phyloP scores from a whole-genome alignment of 1,140 invertebrate species.

The Sinonovacula constricta region DNA sequence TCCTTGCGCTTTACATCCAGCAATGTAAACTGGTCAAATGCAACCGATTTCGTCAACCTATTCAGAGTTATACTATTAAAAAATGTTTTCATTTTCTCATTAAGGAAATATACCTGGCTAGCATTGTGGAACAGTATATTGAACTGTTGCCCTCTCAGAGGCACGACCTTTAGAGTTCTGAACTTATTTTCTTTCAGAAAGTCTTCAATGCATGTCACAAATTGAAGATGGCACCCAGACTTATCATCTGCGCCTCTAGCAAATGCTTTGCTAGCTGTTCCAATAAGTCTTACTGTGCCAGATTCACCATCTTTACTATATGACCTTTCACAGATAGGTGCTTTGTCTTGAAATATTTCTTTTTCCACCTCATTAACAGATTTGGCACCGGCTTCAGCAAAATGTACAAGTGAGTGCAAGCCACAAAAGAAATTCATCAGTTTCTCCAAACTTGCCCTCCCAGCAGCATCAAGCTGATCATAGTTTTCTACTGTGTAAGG shows the following conservation, averaged over 20 bases:
- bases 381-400: constrained; percentile 1
- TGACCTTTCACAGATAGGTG: constrained; percentile 10
- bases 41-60: constrained; percentile 7
- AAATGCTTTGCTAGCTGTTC: too few relatives aligned
- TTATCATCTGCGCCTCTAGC: constrained; percentile 16
- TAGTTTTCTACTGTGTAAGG: too few relatives aligned
- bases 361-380: constrained; percentile 8
- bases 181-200: constrained; percentile 18
- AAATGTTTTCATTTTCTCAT: constrained; percentile 6
- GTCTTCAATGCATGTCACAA: too few relatives aligned
- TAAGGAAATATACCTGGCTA: constrained; percentile 23
- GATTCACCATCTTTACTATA: constrained; percentile 24
- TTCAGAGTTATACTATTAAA: too few relatives aligned
- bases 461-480: background rate
- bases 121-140: too few relatives aligned
- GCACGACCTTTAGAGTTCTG: constrained; percentile 5
- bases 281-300: constrained; percentile 3
- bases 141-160: constrained; percentile 21
- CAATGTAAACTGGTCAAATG: constrained; percentile 16
- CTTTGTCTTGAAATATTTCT: constrained; percentile 4
- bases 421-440: constrained; percentile 29
- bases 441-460: background rate
- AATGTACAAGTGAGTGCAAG: constrained; percentile 23
- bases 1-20: constrained; percentile 9
- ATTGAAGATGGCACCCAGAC: too few relatives aligned